Base-by-base conservation (phyloP, 2,888 invertebrate species). In the Diplolepis rosae region DNA sequence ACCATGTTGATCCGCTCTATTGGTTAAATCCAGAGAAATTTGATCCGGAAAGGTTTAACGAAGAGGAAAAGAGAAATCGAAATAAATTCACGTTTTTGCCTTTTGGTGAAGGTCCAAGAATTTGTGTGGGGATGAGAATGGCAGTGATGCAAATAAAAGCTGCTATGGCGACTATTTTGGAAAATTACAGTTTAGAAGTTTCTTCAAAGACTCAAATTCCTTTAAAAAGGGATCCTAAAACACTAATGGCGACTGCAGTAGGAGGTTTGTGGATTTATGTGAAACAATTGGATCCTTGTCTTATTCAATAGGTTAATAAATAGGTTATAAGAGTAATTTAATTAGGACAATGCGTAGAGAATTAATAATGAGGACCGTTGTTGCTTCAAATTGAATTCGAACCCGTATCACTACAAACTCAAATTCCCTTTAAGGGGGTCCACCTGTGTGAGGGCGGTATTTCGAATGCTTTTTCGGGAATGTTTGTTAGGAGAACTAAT, bases 91-190 rank as follows among this genome's bases (percentile, higher is more conserved):
- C 71, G 0, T 83, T 73, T 65, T 22, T 86, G 18, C 82, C 84
- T 0, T 86, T 86, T 66, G 82, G 86, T 0, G 84, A 84, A 7
- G 86, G 86, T 0, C 85, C 86, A 0, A 79, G 86, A 54, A 79
- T 80, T 6, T 86, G 86, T 70, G 76, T 79, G 3, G 86, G 86
- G 0, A 83, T 82, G 77, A 75, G 81, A 66, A 70, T 87, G 71
- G 85, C 77, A 0, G 11, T 77, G 35, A 13, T 84, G 76, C 72
- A 48, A 22, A 15, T 48, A 0, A 48, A 48, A 22, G 48, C 48
- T 48, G 48, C 48, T 18, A 48, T 48, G 48, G 48, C 22, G 11
- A 45, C 30, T 32, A 30, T 30, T 24, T 32, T 66, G 13, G 4
- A 24, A 13, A 50, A 66, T 11, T 72, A 66, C 28, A 69, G 61